phyloP scores from a whole-genome alignment of 2,888 invertebrate species.

The Chalcosyrphus nemorum region DNA sequence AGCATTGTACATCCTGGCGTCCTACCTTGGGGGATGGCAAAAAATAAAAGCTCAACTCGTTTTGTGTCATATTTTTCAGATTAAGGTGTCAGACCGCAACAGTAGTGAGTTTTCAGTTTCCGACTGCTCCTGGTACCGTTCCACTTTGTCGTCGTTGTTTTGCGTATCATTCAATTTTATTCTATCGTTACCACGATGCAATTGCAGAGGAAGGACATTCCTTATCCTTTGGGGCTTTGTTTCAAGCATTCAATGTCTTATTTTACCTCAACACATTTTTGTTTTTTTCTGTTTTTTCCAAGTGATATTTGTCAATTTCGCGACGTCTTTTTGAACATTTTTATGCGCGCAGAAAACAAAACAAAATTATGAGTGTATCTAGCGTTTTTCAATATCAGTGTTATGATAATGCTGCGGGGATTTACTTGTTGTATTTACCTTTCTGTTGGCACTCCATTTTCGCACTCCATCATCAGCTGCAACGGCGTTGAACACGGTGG shows the following conservation, averaged over 20 bases:
- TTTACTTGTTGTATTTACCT: constrained; percentile 29
- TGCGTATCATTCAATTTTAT: constrained; percentile 48
- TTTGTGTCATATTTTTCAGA: constrained; percentile 73
- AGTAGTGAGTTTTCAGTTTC: constrained; percentile 48
- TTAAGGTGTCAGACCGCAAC: constrained; percentile 72
- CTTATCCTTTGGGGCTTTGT: constrained; percentile 19
- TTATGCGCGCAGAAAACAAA: not conserved
- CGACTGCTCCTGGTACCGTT: constrained; percentile 46
- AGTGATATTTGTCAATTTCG: constrained; percentile 27
- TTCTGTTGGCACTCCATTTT: constrained; percentile 31
- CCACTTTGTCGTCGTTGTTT: constrained; percentile 41
- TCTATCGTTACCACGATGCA: constrained; percentile 16
- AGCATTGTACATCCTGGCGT: not conserved
- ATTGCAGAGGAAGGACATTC: constrained; percentile 24
- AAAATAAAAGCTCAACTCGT: constrained; percentile 65
- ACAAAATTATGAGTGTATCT: constrained; percentile 17
- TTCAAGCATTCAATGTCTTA: not conserved
- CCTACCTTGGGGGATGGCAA: constrained; percentile 47
- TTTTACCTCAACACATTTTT: constrained; percentile 13
- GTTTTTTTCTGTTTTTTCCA: constrained; percentile 13
- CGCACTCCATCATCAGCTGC: constrained; percentile 44
- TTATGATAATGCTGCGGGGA: constrained; percentile 18
- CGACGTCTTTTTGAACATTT: constrained; percentile 22
- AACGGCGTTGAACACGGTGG: not conserved
- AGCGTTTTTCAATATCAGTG: constrained; percentile 30